Evolutionary conservation across 2,888 invertebrate genomes (phyloP).

Genomic region (Acleris emargana): DNA sequence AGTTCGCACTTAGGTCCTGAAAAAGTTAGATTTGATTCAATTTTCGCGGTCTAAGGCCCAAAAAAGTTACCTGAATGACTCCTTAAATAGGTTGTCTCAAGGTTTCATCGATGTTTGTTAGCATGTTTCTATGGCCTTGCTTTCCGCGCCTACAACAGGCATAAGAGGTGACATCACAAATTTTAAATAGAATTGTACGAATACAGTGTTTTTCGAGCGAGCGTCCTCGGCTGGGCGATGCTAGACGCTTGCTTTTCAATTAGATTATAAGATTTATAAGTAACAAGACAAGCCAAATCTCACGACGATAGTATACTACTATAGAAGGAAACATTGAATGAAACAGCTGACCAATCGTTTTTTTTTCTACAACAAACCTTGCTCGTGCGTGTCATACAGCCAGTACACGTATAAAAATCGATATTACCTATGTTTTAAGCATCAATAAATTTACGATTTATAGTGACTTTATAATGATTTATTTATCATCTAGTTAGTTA

Average conservation of each 20-base stretch:
- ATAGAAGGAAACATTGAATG: background rate
- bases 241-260: constrained; percentile 43
- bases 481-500: no score
- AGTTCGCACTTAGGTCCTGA: constrained; percentile 38
- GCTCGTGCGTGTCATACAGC: background rate
- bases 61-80: constrained; percentile 3
- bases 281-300: background rate
- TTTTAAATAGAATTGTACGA: constrained; percentile 73
- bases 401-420: background rate
- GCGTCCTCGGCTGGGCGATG: constrained; percentile 26
- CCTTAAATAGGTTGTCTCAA: constrained; percentile 22
- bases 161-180: constrained; percentile 72
- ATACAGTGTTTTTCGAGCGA: constrained; percentile 54
- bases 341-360: constrained; percentile 21
- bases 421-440: no score
- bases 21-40: constrained; percentile 37
- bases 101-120: constrained; percentile 43
- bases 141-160: constrained; percentile 62
- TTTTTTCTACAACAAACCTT: background rate
- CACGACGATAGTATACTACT: background rate
- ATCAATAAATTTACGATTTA: no score
- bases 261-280: background rate
- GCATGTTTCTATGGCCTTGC: constrained; percentile 63
- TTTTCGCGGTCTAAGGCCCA: constrained; percentile 36
- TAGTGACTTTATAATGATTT: no score